A percentile compares a stretch with the other conserved stretches of the same genome.
Evolutionary conservation across 2,888 invertebrate genomes (phyloP).

Genomic region (Drosophila neutralis): DNA sequence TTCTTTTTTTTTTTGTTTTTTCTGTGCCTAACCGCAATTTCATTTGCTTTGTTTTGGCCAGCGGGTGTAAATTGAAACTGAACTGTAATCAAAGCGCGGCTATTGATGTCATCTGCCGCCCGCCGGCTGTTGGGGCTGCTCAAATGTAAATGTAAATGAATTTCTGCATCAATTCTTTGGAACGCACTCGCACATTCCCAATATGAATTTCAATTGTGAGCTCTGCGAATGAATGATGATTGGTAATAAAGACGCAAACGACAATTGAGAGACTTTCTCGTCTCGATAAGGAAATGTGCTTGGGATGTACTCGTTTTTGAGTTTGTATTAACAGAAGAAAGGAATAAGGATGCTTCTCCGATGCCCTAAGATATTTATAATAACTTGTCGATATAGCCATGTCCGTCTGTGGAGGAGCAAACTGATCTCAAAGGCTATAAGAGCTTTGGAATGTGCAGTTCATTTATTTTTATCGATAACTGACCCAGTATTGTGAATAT

Average conservation of each 20-base stretch:
- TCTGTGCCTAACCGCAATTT: slow-evolving; percentile 52
- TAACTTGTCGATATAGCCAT: background rate
- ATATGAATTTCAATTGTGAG: slow-evolving; percentile 72
- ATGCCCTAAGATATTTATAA: background rate
- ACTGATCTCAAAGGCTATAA: background rate
- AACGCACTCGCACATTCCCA: slow-evolving; percentile 57
- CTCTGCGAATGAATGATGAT: slow-evolving; percentile 20
- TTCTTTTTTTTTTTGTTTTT: slow-evolving; percentile 6
- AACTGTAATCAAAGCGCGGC: slow-evolving; percentile 78
- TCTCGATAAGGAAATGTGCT: slow-evolving; percentile 2
- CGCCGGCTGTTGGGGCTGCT: slow-evolving; percentile 7
- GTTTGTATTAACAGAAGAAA: background rate
- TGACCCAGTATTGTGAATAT: background rate
- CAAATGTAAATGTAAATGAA: slow-evolving; percentile 72
- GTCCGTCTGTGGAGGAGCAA: background rate
- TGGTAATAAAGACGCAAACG: slow-evolving; percentile 1
- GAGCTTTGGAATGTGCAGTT: background rate
- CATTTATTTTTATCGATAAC: background rate
- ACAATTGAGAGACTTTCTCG: background rate
- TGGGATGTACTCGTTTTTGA: background rate
- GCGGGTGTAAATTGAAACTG: slow-evolving; percentile 70
- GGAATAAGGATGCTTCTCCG: background rate
- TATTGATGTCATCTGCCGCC: slow-evolving; percentile 69
- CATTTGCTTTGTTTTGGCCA: slow-evolving; percentile 63
- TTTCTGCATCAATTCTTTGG: slow-evolving; percentile 65